Conservation (phyloP, 2,113 vertebrate species). For the Hemichromis elongatus region DNA sequence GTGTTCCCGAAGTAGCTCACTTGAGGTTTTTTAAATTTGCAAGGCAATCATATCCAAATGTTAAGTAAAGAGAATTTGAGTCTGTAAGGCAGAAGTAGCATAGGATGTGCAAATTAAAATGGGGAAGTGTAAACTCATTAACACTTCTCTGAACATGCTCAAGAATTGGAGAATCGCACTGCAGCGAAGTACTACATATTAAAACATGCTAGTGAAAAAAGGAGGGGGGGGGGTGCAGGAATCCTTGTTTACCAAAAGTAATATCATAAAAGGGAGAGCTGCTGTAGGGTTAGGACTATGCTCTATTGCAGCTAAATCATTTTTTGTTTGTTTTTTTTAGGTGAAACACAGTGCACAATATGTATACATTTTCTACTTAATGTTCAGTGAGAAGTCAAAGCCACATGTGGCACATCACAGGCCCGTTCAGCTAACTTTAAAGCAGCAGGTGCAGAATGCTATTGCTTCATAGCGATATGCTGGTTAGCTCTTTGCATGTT, state of each 20-base stretch:
- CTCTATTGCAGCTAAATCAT: neutral
- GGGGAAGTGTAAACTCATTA: slow-evolving; percentile 22
- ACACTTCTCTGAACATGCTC: slow-evolving; percentile 14
- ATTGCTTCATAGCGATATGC: neutral
- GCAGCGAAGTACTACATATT: neutral
- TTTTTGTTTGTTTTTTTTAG: neutral
- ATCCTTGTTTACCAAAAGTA: neutral
- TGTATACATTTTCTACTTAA: neutral
- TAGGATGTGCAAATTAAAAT: neutral
- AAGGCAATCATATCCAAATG: neutral
- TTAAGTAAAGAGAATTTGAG: neutral
- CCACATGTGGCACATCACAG: neutral
- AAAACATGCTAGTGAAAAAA: neutral
- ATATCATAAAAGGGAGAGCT: neutral
- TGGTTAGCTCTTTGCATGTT: neutral
- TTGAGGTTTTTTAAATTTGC: slow-evolving; percentile 10
- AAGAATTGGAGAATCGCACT: neutral
- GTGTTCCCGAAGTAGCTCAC: neutral
- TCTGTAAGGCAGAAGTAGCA: slow-evolving; percentile 1
- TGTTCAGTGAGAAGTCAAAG: neutral
- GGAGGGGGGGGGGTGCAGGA: neutral
- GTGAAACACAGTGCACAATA: neutral
- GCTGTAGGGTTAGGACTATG: neutral
- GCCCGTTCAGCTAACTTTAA: neutral
- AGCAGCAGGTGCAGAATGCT: neutral